Evolutionary conservation across 2,888 invertebrate genomes (phyloP).

Genomic region (Polyommatus icarus): DNA sequence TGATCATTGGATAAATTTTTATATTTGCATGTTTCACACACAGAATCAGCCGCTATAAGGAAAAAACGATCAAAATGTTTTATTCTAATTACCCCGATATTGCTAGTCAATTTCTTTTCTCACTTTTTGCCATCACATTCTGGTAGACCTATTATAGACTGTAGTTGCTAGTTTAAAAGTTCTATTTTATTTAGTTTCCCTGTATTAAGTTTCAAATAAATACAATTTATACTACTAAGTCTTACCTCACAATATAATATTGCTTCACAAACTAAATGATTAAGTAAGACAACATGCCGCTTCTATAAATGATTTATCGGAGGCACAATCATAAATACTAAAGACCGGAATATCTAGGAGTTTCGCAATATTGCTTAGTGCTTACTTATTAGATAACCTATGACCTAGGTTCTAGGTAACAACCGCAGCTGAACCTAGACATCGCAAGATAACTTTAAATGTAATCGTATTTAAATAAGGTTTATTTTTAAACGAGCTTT

Average conservation of each 20-base stretch:
- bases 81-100: no score
- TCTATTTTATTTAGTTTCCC: background rate
- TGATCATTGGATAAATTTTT: no score
- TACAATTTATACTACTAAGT: background rate
- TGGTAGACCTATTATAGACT: no score
- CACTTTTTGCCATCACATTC: no score
- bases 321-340: slow-evolving; percentile 18
- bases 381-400: slow-evolving; percentile 27
- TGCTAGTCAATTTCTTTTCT: no score
- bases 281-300: slow-evolving; percentile 18
- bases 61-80: no score
- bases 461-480: background rate
- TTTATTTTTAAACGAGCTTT: background rate
- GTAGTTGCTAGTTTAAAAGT: background rate
- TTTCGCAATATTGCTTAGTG: slow-evolving; percentile 23
- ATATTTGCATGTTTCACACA: no score
- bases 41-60: no score
- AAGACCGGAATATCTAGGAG: slow-evolving; percentile 20
- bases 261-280: slow-evolving; percentile 7
- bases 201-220: background rate
- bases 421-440: background rate
- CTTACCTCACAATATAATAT: background rate
- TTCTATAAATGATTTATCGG: slow-evolving; percentile 20
- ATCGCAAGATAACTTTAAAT: background rate
- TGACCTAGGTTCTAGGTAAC: slow-evolving; percentile 12